Evolutionary conservation across 2,888 invertebrate species (phyloP), one percentile per base, ranked within the genome.

Genomic region (Lasioglossum marginatum): DNA sequence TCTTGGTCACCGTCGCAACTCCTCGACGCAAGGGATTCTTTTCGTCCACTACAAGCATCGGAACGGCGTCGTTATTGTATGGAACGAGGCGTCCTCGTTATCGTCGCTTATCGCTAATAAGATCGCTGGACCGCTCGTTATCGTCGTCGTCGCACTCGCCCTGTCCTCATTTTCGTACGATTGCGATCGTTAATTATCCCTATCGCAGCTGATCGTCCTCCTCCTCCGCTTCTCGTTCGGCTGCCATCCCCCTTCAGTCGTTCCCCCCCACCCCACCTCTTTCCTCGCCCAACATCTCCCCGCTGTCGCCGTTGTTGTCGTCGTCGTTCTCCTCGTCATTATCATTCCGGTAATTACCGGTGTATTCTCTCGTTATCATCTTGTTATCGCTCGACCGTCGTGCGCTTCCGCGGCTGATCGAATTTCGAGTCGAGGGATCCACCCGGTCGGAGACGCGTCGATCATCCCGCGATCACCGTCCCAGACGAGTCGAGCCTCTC

Each of bases 91-190:
- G 91, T 90, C 88, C 91, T 92, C 92, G 92, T 93, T 93, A 93
- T 93, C 93, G 93, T 92, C 92, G 93, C 93, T 94, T 93, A 94
- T 94, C 94, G 92, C 93, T 93, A 94, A 94, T 94, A 94, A 94
- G 94, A 95, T 94, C 94, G 92, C 92, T 92, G 92, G 93, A 93
- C 93, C 93, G 93, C 94, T 94, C 93, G 94, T 94, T 95, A 94
- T 94, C 94, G 93, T 92, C 91, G 92, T 91, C 91, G 92, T 93
- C 91, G 91, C 91, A 90, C 91, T 91, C 90, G 90, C 89, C 88
- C 92, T 91, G 93, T 93, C 93, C 94, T 93, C 94, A 92, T 94
- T 94, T 94, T 94, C 94, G 92, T 94, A 92, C 93, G 93, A 94
- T 94, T 93, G 93, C 92, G 92, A 93, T 94, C 94, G 93, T 94